Base-by-base conservation (phyloP, 2,888 invertebrate genomes). In the Lapara coniferarum region DNA sequence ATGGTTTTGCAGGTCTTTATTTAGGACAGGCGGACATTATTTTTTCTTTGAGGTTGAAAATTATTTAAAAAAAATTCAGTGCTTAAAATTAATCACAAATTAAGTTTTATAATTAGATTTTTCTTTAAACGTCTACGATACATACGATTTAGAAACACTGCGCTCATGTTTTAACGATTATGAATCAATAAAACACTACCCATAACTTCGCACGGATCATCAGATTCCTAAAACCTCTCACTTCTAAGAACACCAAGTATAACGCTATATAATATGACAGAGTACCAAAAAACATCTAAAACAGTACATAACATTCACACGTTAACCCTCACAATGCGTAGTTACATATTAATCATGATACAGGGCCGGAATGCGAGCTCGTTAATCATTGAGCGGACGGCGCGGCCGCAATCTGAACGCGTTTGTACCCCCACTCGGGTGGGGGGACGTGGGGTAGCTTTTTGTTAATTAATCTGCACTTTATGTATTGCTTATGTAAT, bases 391-490 rank as follows among this genome's bases (percentile, higher is more conserved):
- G 86, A 81, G 86, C 85, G 88, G 85, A 84, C 83, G 85, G 81
- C 86, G 83, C 87, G 85, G 86, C 84, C 85, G 85, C 86, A 89
- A 89, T 89, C 89, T 85, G 84, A 84, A 84, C 84, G 83, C 63
- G 63, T 63, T 63, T 63, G 63, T 63, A 13, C 19, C 63, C 63
- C 63, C 57, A 57, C 57, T 13, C 63, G 79, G 79, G 85, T 37
- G 83, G 46, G 82, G 81, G 81, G 81, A 37, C 37, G 37, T 44
- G 63, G 13, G 37, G n/a, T 13, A 80, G 82, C 83, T 91, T 92
- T 92, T 92, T 92, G 92, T 90, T 92, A 92, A 92, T 92, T 92
- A 91, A 91, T 90, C 89, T 86, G 78, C 80, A 84, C 82, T 83
- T 56, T 77, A 74, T 75, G 72, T 77, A 71, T 69, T 63, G 56